These are phyloP conservation scores for Diloba caeruleocephala DNA, from an alignment of 2,888 invertebrate species.

Conservation along the genomic window DNA sequence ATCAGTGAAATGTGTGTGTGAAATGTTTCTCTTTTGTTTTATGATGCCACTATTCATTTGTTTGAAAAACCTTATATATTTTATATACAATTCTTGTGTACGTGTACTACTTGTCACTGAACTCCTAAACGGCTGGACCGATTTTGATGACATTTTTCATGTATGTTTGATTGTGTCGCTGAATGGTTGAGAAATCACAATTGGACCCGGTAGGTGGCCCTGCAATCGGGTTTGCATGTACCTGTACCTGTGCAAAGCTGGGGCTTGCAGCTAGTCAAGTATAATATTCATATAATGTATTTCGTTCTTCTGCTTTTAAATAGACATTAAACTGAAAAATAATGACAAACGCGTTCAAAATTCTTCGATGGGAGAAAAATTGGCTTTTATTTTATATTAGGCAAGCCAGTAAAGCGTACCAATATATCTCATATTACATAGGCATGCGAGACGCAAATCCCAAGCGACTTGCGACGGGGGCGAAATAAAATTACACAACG, in stretches of 20 bases:
- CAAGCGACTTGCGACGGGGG: conserved; percentile 62
- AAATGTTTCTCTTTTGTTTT: conserved; percentile 29
- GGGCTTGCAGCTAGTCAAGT: no score
- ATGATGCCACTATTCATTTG: conserved; percentile 10
- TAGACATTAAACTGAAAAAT: conserved; percentile 10
- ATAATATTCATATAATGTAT: no score
- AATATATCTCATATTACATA: conserved; percentile 65
- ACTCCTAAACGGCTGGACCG: no score
- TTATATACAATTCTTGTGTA: no score
- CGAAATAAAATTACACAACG: conserved; percentile 79
- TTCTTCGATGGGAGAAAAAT: conserved; percentile 31
- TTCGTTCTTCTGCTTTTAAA: not conserved
- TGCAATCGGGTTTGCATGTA: no score
- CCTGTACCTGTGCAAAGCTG: no score
- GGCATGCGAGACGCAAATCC: conserved; percentile 65
- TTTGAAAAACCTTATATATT: conserved; percentile 18
- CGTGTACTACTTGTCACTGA: no score
- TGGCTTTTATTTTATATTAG: conserved; percentile 47
- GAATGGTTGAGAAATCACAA: no score
- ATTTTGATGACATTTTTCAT: no score
- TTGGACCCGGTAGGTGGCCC: no score
- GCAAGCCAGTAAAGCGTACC: conserved; percentile 44
- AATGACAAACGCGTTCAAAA: conserved; percentile 25
- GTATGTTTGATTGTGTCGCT: no score
- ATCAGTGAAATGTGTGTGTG: conserved; percentile 19